Evolutionary conservation across 2,888 invertebrate species (phyloP), one percentile per base, ranked within the genome.

Genomic region (Theodoxus fluviatilis): DNA sequence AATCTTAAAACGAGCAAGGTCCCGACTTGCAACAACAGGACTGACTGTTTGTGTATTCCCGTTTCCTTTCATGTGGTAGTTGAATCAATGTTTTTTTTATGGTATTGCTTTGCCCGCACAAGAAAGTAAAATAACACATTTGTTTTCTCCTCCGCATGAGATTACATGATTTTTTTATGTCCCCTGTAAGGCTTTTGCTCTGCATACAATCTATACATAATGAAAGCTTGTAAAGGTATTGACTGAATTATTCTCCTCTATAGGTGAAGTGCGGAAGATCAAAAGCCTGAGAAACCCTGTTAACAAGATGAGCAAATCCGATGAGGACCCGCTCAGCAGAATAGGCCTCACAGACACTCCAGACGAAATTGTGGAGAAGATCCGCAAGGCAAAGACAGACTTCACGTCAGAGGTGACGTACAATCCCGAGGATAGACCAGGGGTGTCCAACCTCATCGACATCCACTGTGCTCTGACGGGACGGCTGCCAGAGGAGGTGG

Each of bases 231-330:
- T n/a, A n/a, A n/a, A n/a, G n/a, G n/a, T n/a, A n/a, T n/a, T n/a
- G n/a, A n/a, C n/a, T n/a, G n/a, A n/a, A n/a, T n/a, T n/a, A 6
- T 47, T 70, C 66, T 55, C 49, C 55, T 9, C 52, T 75, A 15
- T 69, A 86, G 85, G 83, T 35, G 77, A 81, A 18, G 74, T 81
- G 38, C 76, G 84, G 2, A 83, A 89, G 68, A 90, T 98, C 71
- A 92, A 92, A 81, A 96, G 95, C 83, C 89, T 99, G 9, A 90
- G 95, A 63, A 92, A 95, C 83, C 96, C 98, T 0, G 84, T 86
- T 0, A 93, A 93, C 83, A 99, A 99, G 90, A 99, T 99, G 99
- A 98, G 98, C 15, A 99, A 99, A 89, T 98, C 98, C 0, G 94
- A 95, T 83, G 84, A 89, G 0, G 93, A 95, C 88, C 86, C 90